Evolutionary conservation across 2,113 vertebrate genomes (phyloP), one percentile per base, ranked within the genome.

Genomic region (Campylomormyrus tamandua): DNA sequence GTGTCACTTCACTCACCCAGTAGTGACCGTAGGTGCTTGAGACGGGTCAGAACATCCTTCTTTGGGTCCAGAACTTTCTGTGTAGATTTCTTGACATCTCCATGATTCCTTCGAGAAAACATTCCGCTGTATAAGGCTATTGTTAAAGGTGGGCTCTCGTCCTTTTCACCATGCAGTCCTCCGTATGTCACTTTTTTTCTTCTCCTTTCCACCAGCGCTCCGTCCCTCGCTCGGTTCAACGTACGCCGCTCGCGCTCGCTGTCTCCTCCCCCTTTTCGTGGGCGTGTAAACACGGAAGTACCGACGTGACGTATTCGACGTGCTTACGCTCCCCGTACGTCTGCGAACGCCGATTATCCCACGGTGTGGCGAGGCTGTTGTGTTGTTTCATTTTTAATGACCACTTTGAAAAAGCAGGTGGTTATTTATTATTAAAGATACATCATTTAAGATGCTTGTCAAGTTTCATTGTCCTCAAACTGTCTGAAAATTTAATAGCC

Each of bases 61-160:
- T 98, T 99, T 93, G 97, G 97, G 96, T 99, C 98, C 97, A 99
- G 96, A 97, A 98, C 98, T 96, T 99, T 99, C 97, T 99, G 98
- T 93, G 96, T 97, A 95, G 98, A 99, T 97, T 99, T 99, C 97
- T 97, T 98, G 96, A 98, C 97, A 92, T 99, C 98, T 91, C 98
- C 98, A 95, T 99, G 97, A 92, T 96, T 95, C 95, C 96, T 96
- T 93, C 98, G 97, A 93, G 98, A 98, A 95, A 99, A 99, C 98
- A 99, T 98, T 91, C 95, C 96, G 96, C 93, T 95, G 90, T 93
- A 91, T 92, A 94, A 92, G 93, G 93, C 94, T 90, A 95, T 94
- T 88, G 93, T 93, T 94, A 58, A 90, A 91, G 93, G 94, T 89
- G 94, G 91, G 93, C 93, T 93, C 92, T 94, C 93, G 94, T 93